A percentile compares a stretch with the other conserved stretches of the same genome.
phyloP scores from a whole-genome alignment of 2,888 invertebrate species.

The Apantesis nais region DNA sequence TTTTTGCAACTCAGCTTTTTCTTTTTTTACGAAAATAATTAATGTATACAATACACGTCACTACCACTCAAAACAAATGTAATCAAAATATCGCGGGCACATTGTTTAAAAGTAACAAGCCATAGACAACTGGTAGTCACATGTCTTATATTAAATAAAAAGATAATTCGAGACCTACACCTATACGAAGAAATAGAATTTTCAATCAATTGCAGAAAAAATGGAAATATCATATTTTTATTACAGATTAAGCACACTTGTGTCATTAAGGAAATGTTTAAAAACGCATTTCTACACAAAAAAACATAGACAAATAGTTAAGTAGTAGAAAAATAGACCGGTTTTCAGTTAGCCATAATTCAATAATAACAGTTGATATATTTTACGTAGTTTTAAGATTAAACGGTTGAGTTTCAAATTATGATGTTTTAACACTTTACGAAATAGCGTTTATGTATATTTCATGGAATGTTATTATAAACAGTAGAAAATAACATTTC shows the following conservation, averaged over 20 bases:
- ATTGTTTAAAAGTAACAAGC: constrained; percentile 14
- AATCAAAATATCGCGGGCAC: constrained; percentile 9
- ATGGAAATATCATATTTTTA: constrained; percentile 40
- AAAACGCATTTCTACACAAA: constrained; percentile 55
- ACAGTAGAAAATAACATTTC: not conserved
- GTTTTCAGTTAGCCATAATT: constrained; percentile 83
- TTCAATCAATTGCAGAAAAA: constrained; percentile 22
- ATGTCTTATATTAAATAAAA: constrained; percentile 26
- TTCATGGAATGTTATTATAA: not conserved
- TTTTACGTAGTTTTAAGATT: constrained; percentile 79
- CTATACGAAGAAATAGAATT: constrained; percentile 42
- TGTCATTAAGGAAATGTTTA: constrained; percentile 68
- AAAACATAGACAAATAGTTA: constrained; percentile 80
- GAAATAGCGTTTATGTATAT: not conserved
- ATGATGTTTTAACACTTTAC: constrained; percentile 32
- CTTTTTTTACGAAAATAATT: constrained; percentile 38
- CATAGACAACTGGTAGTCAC: constrained; percentile 27
- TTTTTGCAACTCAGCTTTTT: constrained; percentile 68
- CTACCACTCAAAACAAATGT: constrained; percentile 25
- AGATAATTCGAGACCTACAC: constrained; percentile 42
- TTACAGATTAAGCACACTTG: constrained; percentile 55
- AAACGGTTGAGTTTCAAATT: constrained; percentile 68
- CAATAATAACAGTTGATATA: constrained; percentile 76
- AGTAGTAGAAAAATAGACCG: constrained; percentile 82
- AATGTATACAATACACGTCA: constrained; percentile 35